A percentile compares a stretch with the other conserved stretches of the same genome.
phyloP scores from a whole-genome alignment of 2,888 invertebrate species.

The Pyrochroa serraticornis region DNA sequence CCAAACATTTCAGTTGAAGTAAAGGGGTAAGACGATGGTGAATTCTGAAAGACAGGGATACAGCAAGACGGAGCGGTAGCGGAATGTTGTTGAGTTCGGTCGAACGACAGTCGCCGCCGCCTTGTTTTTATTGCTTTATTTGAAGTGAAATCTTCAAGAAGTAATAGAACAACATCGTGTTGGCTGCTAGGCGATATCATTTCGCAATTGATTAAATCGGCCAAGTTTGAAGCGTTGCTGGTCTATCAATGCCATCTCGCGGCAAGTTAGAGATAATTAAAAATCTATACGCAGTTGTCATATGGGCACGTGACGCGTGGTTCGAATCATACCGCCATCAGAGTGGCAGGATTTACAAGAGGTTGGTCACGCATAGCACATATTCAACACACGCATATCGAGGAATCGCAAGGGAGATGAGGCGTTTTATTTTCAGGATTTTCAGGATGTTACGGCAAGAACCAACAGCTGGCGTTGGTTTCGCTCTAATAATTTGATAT shows the following conservation, averaged over 20 bases:
- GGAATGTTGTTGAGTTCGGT: constrained; percentile 12
- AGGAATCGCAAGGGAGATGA: constrained; percentile 3
- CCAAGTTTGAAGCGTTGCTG: background rate
- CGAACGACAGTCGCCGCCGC: background rate
- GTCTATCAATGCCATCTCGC: too few relatives aligned
- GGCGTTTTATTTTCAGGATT: constrained; percentile 1
- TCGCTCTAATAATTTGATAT: too few relatives aligned
- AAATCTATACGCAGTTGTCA: constrained; percentile 6
- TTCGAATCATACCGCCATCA: constrained; percentile 31
- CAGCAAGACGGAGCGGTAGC: constrained; percentile 37
- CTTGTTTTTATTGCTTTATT: background rate
- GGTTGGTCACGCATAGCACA: constrained; percentile 17
- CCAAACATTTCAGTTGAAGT: constrained; percentile 43
- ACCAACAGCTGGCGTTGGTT: too few relatives aligned
- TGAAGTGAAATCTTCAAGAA: background rate
- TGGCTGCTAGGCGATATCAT: too few relatives aligned
- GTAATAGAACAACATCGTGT: too few relatives aligned
- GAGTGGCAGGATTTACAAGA: constrained; percentile 31
- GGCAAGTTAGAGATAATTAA: background rate
- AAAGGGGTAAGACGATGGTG: constrained; percentile 57
- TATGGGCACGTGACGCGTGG: constrained; percentile 38
- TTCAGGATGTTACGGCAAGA: background rate
- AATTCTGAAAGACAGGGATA: constrained; percentile 53
- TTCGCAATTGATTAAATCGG: background rate
- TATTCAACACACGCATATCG: constrained; percentile 15